Base-by-base conservation (phyloP, 2,113 vertebrate genomes). In the Ascaphus truei region DNA sequence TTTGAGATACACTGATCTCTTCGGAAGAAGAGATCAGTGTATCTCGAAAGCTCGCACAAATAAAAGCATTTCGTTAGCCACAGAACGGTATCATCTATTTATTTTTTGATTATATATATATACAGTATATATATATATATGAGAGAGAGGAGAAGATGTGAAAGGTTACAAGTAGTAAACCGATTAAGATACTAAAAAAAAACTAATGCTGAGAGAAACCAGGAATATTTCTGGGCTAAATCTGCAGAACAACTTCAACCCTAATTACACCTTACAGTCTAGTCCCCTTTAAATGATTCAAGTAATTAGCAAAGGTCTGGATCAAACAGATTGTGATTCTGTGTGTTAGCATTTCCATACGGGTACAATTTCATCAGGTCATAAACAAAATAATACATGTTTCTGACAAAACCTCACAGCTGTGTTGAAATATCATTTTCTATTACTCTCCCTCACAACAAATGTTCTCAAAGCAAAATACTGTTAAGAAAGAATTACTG, bases 231-330 rank as follows among this genome's bases (percentile, higher is more conserved):
- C 26, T 56, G 63, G 25, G 34, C 31, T 66, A 43, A 55, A 66
- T 39, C 26, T 9, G 34, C 56, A 27, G 43, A 66, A 18, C 63
- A 33, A 53, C 29, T 41, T 55, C 33, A 55, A 29, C 29, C 25
- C 37, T 66, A 66, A 66, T 66, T 66, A 66, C 50, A 55, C 50
- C 63, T 66, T 53, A 13, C 48, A 16, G 43, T 52, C 55, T 66
- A 55, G 34, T 41, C 50, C 63, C 63, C 50, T 55, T 66, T 66
- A 66, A 55, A 55, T 66, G 34, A 66, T 55, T 66, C 50, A 43
- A 39, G 63, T 66, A 66, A 66, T 66, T 66, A 66, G 63, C 16
- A 15, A 55, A 66, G 50, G 63, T 41, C 45, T 64, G 62, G 62
- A 64, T 64, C 55, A 53, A 41, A 50, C 34, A 66, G 51, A 55